Evolutionary conservation across 64 coral and sea anemone genomes (phyloP), one percentile per base, ranked within the genome.

Genomic region (Stylophora pistillata): DNA sequence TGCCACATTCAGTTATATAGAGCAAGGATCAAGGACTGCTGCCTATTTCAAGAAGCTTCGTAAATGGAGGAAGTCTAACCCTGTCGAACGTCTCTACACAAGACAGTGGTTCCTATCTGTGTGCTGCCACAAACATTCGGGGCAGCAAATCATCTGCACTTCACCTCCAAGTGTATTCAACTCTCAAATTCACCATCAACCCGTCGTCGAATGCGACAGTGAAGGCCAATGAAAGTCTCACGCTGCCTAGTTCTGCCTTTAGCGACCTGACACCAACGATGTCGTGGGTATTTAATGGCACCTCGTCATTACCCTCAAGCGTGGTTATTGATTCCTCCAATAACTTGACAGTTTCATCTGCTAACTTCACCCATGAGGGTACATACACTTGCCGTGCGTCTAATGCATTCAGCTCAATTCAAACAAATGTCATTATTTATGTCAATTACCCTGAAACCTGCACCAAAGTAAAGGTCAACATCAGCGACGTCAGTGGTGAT

Each of bases 311-410:
- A 25, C 72, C 71, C 53, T 32, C 52, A 29, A 56, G 60, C 71
- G 73, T 23, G 10, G 69, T 64, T 0, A 76, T 63, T 14, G 63
- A 76, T 1, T 63, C 58, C 26, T 37, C 58, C 17, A 20, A 30
- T 55, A 16, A 79, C 16, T 63, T 91, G 0, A 34, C 76, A 12
- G 82, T 91, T 15, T 18, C 30, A 1, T 75, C 72, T 15, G 64
- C 57, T 15, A 16, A 37, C 0, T 15, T 72, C 14, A 65, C 69
- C 25, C 70, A 91, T 54, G 56, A 13, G 2, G 89, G 62, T 28
- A 57, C 53, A 10, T 85, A 85, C 56, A 84, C 78, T 20, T 91
- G 89, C 71, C 72, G n/a, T 80, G 77, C 88, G 16, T 59, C 29
- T 13, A 56, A 73, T 17, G 61, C 59, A 56, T 55, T 73, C 2